Percentiles rank a stretch among this genome's conserved stretches.
Conservation (phyloP, 1,140 invertebrate species). For the Spodoptera litura region DNA sequence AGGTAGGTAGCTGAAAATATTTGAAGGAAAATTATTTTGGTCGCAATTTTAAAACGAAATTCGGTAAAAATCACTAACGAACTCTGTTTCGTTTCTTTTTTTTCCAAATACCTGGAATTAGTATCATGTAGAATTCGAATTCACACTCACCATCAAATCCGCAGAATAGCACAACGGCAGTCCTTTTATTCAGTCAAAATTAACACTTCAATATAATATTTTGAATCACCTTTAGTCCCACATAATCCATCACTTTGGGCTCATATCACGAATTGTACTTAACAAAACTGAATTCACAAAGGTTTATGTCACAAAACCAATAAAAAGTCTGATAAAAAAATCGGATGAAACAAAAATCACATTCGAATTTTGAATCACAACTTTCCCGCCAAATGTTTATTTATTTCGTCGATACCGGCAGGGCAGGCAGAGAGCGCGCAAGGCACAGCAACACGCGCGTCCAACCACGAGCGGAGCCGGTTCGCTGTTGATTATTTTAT, state of each 20-base stretch:
- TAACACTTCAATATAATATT: constrained; percentile 43
- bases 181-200: constrained; percentile 26
- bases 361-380: constrained; percentile 28
- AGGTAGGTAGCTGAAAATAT: too few relatives aligned
- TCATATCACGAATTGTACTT: constrained; percentile 40
- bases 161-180: background rate
- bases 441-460: constrained; percentile 62
- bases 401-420: constrained; percentile 49
- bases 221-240: constrained; percentile 45
- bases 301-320: background rate
- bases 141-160: constrained; percentile 40
- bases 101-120: background rate
- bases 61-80: too few relatives aligned
- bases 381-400: constrained; percentile 62
- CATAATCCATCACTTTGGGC: constrained; percentile 49
- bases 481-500: constrained; percentile 81
- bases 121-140: background rate
- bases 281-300: constrained; percentile 19
- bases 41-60: too few relatives aligned
- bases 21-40: too few relatives aligned
- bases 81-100: background rate
- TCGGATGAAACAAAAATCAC: background rate
- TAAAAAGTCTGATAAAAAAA: constrained; percentile 31
- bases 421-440: background rate
- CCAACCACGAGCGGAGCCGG: constrained; percentile 76